phyloP scores from a whole-genome alignment of 53 echinoderm and acorn worm species.

The Glandiceps talaboti region DNA sequence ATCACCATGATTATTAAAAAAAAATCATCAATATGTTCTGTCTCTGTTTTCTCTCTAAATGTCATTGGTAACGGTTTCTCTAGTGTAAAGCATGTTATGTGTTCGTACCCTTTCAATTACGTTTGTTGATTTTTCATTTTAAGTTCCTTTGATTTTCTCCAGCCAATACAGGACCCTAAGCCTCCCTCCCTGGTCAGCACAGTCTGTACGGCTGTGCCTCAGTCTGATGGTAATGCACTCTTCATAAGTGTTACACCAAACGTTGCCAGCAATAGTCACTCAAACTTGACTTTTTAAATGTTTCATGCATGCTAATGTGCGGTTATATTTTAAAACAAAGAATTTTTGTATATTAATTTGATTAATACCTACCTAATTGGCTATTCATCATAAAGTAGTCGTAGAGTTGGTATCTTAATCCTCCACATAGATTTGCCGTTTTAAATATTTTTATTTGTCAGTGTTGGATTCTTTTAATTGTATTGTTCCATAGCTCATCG shows the following conservation, averaged over 20 bases:
- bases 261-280: conserved; percentile 1
- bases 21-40: neutral
- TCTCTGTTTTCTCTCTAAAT: neutral
- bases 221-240: neutral
- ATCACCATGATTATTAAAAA: neutral
- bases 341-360: neutral
- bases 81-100: neutral
- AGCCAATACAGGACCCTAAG: conserved; percentile 1
- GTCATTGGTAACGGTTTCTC: neutral
- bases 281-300: neutral
- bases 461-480: neutral
- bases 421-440: neutral
- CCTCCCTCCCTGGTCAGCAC: conserved; percentile 1
- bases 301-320: neutral
- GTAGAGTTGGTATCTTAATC: neutral
- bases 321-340: neutral
- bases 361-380: neutral
- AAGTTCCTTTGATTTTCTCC: neutral
- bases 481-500: neutral
- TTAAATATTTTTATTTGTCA: neutral
- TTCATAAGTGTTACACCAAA: neutral
- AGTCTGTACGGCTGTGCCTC: neutral
- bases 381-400: neutral
- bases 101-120: neutral
- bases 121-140: neutral